Percentiles rank a stretch among this genome's conserved stretches.
Conservation (phyloP, 1,140 invertebrate genomes). For the Harlomillsia oculata region DNA sequence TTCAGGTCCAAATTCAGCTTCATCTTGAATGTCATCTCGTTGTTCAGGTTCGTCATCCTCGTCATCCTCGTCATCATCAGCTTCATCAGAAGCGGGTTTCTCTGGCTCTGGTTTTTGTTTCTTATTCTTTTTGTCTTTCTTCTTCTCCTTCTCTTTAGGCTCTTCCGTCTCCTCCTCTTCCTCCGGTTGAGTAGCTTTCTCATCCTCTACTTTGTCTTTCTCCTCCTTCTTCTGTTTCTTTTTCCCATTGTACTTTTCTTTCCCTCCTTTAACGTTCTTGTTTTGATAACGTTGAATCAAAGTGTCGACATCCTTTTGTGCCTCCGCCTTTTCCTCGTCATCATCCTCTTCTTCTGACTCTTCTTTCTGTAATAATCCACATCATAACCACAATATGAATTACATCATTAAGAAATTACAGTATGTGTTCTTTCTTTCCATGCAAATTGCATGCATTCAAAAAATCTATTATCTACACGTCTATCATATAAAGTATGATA, state of each 20-base stretch:
- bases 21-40: conserved; percentile 16
- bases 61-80: conserved; percentile 31
- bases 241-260: conserved; percentile 19
- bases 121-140: conserved; percentile 2
- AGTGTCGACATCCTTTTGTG: conserved; percentile 27
- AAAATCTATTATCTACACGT: too few relatives aligned
- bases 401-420: too few relatives aligned
- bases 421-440: neutral
- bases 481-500: too few relatives aligned
- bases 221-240: conserved; percentile 7
- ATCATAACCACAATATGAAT: neutral
- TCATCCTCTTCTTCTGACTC: conserved; percentile 31
- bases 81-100: conserved; percentile 1
- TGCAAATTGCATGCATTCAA: neutral
- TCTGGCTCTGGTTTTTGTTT: neutral
- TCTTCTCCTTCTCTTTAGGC: conserved; percentile 4
- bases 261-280: conserved; percentile 26
- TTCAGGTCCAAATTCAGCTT: conserved; percentile 18
- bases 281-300: conserved; percentile 28
- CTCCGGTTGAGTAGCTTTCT: conserved; percentile 3
- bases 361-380: conserved; percentile 3
- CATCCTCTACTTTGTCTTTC: neutral
- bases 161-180: conserved; percentile 14
- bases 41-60: conserved; percentile 28
- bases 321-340: conserved; percentile 15